Base-by-base conservation (phyloP, 2,113 vertebrate genomes). In the Stegostoma tigrinum region DNA sequence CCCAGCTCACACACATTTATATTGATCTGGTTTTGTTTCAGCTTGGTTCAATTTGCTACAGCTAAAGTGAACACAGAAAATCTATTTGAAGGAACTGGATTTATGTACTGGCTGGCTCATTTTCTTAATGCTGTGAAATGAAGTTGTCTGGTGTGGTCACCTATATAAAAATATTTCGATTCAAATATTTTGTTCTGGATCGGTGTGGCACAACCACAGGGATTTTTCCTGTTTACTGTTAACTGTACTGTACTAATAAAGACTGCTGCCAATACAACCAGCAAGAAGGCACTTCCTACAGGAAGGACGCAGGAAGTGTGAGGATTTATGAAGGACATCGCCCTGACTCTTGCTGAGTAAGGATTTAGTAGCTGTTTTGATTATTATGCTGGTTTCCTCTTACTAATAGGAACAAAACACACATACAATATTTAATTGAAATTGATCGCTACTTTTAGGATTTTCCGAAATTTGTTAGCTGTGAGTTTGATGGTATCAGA, bases 181-280 rank as follows among this genome's bases (percentile, higher is more conserved):
- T 72, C 68, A 72, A 95, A 95, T 42, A 95, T 75, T 30, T 72
- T 95, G 94, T 52, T 30, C 94, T 95, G 67, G 38, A 70, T 75
- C 68, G 75, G 27, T 30, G 68, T 72, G 94, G 45, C 42, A 95
- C 24, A 72, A 17, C 94, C 68, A 52, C 68, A 75, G 94, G 94
- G 94, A 72, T 19, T 95, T 96, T 96, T 97, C 97, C 97, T 97
- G 97, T 96, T 97, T 96, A 96, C 97, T 96, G 96, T 96, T 96
- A 34, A 91, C 96, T 96, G 85, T 96, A 96, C 96, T 96, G 93
- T 96, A 96, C 96, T 96, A 95, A 95, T 94, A 96, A 96, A 96
- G 96, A 96, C 96, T 96, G 96, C 96, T 96, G 96, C 96, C 96
- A 95, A 96, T 93, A 96, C 95, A 95, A 95, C 95, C 96, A 94